Conservation (phyloP, 92 coral and sea anemone genomes). For the Siderastrea siderea region DNA sequence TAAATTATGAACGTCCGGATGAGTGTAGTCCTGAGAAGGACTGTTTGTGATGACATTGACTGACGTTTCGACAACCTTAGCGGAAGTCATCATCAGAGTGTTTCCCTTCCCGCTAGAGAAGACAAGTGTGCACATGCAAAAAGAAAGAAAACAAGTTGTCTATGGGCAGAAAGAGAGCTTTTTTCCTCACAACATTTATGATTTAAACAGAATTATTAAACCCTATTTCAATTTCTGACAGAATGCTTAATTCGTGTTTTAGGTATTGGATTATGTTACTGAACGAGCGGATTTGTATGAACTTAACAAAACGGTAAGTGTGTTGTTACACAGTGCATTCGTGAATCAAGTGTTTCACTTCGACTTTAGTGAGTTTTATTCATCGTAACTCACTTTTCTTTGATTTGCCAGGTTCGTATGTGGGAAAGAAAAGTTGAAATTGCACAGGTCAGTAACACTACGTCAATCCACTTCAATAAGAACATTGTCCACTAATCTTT, state of each 20-base stretch:
- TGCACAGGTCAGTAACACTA: slow-evolving; percentile 78
- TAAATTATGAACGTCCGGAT: no score
- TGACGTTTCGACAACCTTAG: no score
- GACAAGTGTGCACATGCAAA: no score
- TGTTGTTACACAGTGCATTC: not conserved
- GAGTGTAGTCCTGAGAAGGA: no score
- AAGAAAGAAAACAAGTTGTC: no score
- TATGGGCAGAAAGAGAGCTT: not conserved
- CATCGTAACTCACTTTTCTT: not conserved
- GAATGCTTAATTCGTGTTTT: not conserved
- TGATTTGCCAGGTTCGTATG: slow-evolving; percentile 78
- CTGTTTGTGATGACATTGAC: no score
- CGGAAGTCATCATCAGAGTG: no score
- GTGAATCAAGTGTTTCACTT: not conserved
- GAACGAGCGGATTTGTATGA: slow-evolving; percentile 98
- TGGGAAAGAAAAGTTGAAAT: slow-evolving; percentile 99
- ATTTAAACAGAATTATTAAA: no score
- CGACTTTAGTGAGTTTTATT: not conserved
- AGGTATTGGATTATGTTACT: slow-evolving; percentile 98
- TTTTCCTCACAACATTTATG: not conserved
- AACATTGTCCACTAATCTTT: not conserved
- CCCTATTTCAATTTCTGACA: not conserved
- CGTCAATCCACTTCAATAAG: not conserved
- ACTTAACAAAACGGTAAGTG: slow-evolving; percentile 92
- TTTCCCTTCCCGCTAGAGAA: no score